Evolutionary conservation across 2,113 vertebrate species (phyloP), one percentile per base, ranked within the genome.

Genomic region (Tauraco erythrolophus): DNA sequence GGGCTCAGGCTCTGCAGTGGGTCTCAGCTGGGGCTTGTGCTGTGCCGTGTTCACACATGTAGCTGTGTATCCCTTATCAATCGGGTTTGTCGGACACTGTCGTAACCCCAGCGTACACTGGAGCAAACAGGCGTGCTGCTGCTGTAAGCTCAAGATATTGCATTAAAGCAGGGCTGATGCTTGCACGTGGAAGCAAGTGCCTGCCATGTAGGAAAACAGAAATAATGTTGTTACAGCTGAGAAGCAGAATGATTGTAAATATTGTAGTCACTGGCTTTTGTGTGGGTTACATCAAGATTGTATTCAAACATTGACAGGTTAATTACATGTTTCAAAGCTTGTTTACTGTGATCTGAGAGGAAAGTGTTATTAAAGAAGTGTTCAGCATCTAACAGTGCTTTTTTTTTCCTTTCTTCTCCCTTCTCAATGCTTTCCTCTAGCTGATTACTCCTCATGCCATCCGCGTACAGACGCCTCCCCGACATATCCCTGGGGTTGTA

Each of bases 401-500:
- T 39, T 92, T 86, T 46, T 46, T 46, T 46, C 43, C 53, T 86
- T 72, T 71, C 51, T 74, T 85, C 65, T 93, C 56, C 43, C 35
- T 75, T 77, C 70, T 71, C 43, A 64, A 92, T 97, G 80, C 98
- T 97, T 98, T 97, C 93, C 94, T 96, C 56, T 95, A 99, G 99
- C 98, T 99, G 98, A 99, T 99, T 97, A 99, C 99, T 65, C 99
- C 99, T 31, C 99, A 99, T 54, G 99, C 99, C 98, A 99, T 99
- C 91, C 98, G 99, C 6, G 99, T 99, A 96, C 99, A 99, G 98
- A 99, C 99, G 30, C 99, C 99, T 69, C 99, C 99, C 88, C 98
- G 99, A 96, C 99, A 99, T 91, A 99, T 99, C 98, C 99, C 99
- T 9, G 99, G 99, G 50, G 99, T 99, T 91, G 99, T 99, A 95